These are phyloP conservation scores for Anhinga rufa DNA, from an alignment of 2,113 vertebrate genomes.

Conservation along the genomic window DNA sequence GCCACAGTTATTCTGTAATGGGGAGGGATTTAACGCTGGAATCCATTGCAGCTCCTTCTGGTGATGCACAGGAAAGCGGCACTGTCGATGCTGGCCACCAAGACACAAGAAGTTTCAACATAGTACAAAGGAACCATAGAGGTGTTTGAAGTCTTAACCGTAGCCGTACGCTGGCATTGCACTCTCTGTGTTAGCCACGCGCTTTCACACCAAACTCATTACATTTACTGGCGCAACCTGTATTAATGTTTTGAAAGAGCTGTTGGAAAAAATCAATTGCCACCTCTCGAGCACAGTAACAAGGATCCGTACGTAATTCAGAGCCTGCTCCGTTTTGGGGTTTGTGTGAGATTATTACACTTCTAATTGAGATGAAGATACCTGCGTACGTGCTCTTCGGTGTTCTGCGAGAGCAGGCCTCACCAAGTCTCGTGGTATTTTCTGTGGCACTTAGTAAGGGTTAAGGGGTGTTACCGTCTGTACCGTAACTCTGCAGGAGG, in stretches of 20 bases:
- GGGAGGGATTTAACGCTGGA: fast-evolving
- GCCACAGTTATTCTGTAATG: neutral
- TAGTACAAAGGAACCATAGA: neutral
- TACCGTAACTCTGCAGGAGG: neutral
- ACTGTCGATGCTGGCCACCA: neutral
- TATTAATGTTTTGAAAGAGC: neutral
- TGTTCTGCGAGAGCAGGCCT: neutral
- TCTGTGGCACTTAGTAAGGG: neutral
- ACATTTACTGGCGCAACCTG: neutral
- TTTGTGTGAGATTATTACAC: neutral
- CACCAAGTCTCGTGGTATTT: neutral
- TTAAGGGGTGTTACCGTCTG: neutral
- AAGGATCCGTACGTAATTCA: neutral
- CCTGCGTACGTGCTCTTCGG: fast-evolving
- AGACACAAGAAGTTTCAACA: neutral
- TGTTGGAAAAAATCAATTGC: too few relatives aligned
- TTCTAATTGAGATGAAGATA: neutral
- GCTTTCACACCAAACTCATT: neutral
- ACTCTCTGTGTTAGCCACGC: neutral
- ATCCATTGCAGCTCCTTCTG: neutral
- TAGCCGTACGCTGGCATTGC: neutral
- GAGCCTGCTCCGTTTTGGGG: fast-evolving
- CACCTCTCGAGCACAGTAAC: neutral
- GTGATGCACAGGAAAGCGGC: neutral
- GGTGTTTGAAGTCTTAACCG: neutral